Base-by-base conservation (phyloP, 2,888 invertebrate species). In the Selenia dentaria region DNA sequence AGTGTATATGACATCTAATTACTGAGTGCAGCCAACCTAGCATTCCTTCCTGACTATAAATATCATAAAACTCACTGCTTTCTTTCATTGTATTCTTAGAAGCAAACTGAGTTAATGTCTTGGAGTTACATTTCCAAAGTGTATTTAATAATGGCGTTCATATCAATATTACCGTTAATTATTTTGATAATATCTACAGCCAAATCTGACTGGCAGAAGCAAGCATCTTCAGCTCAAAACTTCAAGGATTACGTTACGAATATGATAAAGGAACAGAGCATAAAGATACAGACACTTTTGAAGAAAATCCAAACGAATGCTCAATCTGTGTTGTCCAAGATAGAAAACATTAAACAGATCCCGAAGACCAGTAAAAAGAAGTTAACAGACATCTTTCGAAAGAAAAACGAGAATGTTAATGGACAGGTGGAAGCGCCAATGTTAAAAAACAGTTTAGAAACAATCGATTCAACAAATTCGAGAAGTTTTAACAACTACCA, bases 291-390 rank as follows among this genome's bases (percentile, higher is more conserved):
- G 51, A 60, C 59, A 6, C 54, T 87, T 3, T 69, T 88, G 11
- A 76, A 79, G 47, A 89, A 82, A 62, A 79, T 89, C 36, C 88
- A 88, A 49, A 74, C 61, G 0, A 88, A 85, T 40, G 85, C 89
- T 8, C 79, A 83, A 62, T 72, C 70, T 0, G 82, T 85, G 27
- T 60, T 89, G 45, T 72, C 68, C 39, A 86, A 80, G 57, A 79
- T 87, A 45, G 74, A 79, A 48, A 70, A 67, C 51, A 67, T 79
- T 34, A 83, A 82, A 14, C 47, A 36, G 28, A 64, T 70, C 33
- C 55, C 57, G 1, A 73, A 60, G 54, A 51, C 25, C 13, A 53
- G 38, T 45, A 36, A 49, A 46, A 48, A 51, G 26, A 54, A 42
- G 25, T 12, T 36, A 2, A 12, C 11, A n/a, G 33, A 35, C n/a